phyloP scores from a whole-genome alignment of 2,113 vertebrate genomes.

The Cottus gobio region DNA sequence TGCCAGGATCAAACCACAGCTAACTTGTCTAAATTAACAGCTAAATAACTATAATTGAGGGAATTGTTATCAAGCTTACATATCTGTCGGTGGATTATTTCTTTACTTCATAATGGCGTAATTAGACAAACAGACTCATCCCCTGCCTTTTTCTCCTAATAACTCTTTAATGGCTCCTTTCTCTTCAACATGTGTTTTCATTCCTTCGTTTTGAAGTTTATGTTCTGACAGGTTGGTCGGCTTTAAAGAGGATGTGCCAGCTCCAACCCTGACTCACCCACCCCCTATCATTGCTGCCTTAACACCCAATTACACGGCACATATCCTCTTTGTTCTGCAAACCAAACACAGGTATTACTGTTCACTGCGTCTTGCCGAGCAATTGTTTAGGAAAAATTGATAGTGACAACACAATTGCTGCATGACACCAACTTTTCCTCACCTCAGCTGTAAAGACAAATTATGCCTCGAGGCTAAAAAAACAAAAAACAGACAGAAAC shows the following conservation, averaged over 20 bases:
- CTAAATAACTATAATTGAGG: neutral
- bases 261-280: slow-evolving; percentile 39
- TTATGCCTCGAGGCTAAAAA: slow-evolving; percentile 3
- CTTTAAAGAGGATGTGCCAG: slow-evolving; percentile 23
- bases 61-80: neutral
- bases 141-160: neutral
- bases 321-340: slow-evolving; percentile 35
- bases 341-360: slow-evolving; percentile 12
- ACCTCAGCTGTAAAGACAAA: slow-evolving; percentile 32
- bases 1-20: neutral
- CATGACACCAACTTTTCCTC: slow-evolving; percentile 44
- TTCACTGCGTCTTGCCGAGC: neutral
- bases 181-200: slow-evolving; percentile 1
- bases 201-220: slow-evolving; percentile 13
- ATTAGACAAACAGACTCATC: slow-evolving; percentile 4
- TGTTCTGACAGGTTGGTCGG: slow-evolving; percentile 18
- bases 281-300: slow-evolving; percentile 40
- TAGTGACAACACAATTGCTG: slow-evolving; percentile 63
- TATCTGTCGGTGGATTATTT: neutral
- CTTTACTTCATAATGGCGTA: neutral
- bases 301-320: slow-evolving; percentile 40
- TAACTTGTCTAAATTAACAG: neutral
- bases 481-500: neutral
- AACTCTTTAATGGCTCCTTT: neutral
- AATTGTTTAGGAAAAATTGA: slow-evolving; percentile 53